Percentiles rank a stretch among this genome's conserved stretches.
Conservation (phyloP, 2,113 vertebrate species). For the Corythaeola cristata region DNA sequence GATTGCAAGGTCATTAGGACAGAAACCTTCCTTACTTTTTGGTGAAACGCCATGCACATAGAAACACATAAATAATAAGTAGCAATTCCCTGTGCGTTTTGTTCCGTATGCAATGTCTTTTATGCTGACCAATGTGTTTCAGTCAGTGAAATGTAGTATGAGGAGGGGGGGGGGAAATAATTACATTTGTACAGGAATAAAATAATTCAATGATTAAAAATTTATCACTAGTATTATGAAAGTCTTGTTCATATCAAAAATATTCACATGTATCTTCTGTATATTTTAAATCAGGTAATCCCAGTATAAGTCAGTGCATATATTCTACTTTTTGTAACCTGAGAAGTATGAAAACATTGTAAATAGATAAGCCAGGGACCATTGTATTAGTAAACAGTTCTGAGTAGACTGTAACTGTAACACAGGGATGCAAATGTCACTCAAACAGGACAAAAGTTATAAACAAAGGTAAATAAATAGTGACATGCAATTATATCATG, state of each 20-base stretch:
- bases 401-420: neutral
- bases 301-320: neutral
- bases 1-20: neutral
- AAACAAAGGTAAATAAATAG: neutral
- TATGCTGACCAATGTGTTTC: neutral
- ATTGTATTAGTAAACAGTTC: neutral
- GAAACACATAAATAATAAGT: neutral
- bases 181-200: neutral
- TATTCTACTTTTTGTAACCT: neutral
- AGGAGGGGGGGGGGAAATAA: rapidly evolving
- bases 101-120: neutral
- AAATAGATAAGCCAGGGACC: neutral
- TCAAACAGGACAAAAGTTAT: neutral
- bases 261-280: neutral
- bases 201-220: neutral
- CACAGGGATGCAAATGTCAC: neutral
- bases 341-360: neutral
- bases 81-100: neutral
- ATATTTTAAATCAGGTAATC: neutral
- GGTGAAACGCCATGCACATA: neutral
- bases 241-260: neutral
- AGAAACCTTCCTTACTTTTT: neutral
- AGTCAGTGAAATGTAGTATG: neutral
- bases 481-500: neutral
- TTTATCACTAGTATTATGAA: neutral